Evolutionary conservation across 2,113 vertebrate genomes (phyloP), one percentile per base, ranked within the genome.

Genomic region (Epinephelus moara): DNA sequence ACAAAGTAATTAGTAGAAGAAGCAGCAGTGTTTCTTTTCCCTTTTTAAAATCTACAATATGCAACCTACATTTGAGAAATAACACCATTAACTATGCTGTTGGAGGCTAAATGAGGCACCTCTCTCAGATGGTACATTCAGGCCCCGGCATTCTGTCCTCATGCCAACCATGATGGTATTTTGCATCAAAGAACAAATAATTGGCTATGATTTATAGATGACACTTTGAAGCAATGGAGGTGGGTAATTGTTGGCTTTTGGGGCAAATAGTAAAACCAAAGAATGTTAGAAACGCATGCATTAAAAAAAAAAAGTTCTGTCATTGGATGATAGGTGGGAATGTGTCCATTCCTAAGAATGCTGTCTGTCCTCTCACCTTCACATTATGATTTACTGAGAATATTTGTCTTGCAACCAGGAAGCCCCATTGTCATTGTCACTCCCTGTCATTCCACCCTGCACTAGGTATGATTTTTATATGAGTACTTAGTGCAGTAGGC

Each of bases 1-100:
- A 62, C 40, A 6, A 80, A 75, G 70, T 27, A 83, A 85, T 85
- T 77, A 86, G 71, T 12, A 23, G 40, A 12, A 71, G 40, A 78
- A 70, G 62, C 70, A 21, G 12, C 8, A 17, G 49, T 70, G 14
- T 62, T 82, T 67, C 6, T 69, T 81, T 71, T 52, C 0, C 14
- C 63, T 71, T 61, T 76, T 72, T 21, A 53, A 11, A 76, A 70
- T 88, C 23, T 42, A 81, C 79, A 72, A 69, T 61, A 59, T 61
- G 23, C 61, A 63, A 45, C 63, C 45, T 78, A 76, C 64, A 75
- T 82, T 68, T 77, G 47, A 78, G 42, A 67, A 74, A 62, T 33
- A 50, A 67, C 33, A 66, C 42, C 60, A 69, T 82, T 69, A 82
- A 55, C 12, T 80, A 67, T 59, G 23, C 75, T 56, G 42, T 79